phyloP scores from a whole-genome alignment of 2,888 invertebrate species.

The Bugula neritina region DNA sequence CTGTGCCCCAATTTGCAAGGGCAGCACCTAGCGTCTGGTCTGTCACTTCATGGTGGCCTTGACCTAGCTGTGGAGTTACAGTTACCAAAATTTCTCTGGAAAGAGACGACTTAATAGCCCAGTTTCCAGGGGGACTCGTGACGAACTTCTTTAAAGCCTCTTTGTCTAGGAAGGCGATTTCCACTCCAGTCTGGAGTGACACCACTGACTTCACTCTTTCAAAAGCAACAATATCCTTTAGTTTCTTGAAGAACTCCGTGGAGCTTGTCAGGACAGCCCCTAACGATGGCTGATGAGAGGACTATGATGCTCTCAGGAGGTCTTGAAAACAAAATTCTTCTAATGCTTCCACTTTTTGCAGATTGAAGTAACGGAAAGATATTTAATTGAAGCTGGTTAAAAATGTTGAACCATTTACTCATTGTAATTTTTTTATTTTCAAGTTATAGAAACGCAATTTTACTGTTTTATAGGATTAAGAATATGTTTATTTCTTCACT shows the following conservation, averaged over 20 bases:
- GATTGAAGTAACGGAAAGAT: no score
- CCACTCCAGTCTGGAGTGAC: background rate
- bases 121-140: background rate
- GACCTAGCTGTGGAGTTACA: background rate
- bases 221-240: background rate
- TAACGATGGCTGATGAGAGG: background rate
- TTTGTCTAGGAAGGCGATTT: background rate
- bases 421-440: no score
- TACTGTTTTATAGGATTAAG: no score
- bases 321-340: no score
- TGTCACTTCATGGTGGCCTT: background rate
- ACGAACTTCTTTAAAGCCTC: background rate
- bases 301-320: background rate
- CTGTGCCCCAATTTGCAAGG: background rate
- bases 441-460: no score
- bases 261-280: background rate
- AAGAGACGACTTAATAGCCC: background rate
- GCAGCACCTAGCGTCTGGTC: background rate
- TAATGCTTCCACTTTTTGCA: no score
- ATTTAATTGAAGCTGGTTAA: no score
- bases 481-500: no score
- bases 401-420: no score
- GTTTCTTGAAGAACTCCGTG: background rate
- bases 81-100: background rate
- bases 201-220: background rate